Evolutionary conservation across 2,113 vertebrate species (phyloP).

Genomic region (Lanius ludovicianus): DNA sequence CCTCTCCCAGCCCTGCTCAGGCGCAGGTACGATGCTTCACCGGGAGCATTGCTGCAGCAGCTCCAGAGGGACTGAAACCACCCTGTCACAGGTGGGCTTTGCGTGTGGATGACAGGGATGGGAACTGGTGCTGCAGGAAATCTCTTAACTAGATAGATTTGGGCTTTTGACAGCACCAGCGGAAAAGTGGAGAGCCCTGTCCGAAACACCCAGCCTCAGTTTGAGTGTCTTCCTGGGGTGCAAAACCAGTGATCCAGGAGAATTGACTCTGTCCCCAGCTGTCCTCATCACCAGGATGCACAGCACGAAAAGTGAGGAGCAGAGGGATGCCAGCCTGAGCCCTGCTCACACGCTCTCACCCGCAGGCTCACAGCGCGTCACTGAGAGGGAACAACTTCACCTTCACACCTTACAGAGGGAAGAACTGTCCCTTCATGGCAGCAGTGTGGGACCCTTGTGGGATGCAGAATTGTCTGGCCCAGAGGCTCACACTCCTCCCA

Average conservation of each 20-base stretch:
- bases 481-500: neutral
- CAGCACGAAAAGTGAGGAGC: neutral
- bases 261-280: neutral
- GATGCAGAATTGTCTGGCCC: neutral
- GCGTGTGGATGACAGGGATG: neutral
- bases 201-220: neutral
- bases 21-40: neutral
- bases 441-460: neutral
- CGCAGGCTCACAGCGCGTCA: rapidly evolving
- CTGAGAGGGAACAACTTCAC: neutral
- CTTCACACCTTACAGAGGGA: neutral
- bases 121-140: neutral
- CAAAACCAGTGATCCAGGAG: neutral
- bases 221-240: neutral
- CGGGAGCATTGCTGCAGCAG: neutral
- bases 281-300: neutral
- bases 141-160: neutral
- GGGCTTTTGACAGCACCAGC: neutral
- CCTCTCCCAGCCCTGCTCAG: neutral
- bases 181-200: neutral
- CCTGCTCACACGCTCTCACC: neutral
- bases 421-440: neutral
- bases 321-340: neutral
- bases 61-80: neutral
- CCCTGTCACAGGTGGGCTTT: slow-evolving; percentile 3